A percentile compares a stretch with the other conserved stretches of the same genome.
Conservation (phyloP, 2,113 vertebrate genomes). For the Pangasianodon hypophthalmus region DNA sequence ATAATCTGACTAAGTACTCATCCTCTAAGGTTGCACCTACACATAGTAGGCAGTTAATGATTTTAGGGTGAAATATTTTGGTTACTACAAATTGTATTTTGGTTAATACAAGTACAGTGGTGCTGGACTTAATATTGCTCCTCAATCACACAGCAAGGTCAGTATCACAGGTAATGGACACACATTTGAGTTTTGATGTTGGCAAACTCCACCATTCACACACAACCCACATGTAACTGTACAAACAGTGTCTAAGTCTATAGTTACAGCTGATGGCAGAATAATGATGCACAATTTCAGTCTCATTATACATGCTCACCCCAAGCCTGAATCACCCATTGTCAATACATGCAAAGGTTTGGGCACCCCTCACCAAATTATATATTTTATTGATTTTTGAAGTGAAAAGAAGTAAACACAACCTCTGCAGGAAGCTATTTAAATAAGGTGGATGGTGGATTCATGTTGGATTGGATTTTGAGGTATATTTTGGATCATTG, state of each 20-base stretch:
- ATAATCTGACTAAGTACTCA: not conserved
- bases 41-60: not conserved
- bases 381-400: not conserved
- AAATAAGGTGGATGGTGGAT: not conserved
- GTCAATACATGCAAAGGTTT: not conserved
- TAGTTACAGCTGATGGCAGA: not conserved
- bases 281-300: not conserved
- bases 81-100: not conserved
- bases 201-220: not conserved
- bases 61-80: not conserved
- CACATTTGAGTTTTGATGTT: not conserved
- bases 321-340: not conserved
- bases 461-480: not conserved
- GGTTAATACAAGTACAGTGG: not conserved
- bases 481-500: not conserved
- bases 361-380: not conserved
- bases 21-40: not conserved
- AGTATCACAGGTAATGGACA: not conserved
- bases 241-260: not conserved
- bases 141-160: not conserved
- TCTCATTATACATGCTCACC: not conserved
- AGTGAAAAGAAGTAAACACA: not conserved
- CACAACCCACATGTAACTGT: not conserved
- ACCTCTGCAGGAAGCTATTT: not conserved
- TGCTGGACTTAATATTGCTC: not conserved